phyloP scores from a whole-genome alignment of 2,113 vertebrate genomes.

The Thamnophis sirtalis region DNA sequence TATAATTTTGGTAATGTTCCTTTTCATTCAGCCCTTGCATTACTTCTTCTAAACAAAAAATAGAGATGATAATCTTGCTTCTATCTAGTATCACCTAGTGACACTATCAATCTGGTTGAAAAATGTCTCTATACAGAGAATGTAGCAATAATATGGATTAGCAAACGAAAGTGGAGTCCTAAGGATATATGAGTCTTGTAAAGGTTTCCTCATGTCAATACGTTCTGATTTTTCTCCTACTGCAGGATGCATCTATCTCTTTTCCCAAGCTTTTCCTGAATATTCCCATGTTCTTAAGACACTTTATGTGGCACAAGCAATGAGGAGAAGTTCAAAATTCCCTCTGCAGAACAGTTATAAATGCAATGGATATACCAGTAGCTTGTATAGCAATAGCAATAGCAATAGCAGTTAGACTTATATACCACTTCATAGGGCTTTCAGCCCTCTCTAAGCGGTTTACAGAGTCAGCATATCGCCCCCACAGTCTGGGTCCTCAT shows the following conservation, averaged over 20 bases:
- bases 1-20: neutral
- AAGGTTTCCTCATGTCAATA: neutral
- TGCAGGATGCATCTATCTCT: neutral
- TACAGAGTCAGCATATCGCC: too few species aligned
- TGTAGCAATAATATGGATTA: neutral
- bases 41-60: neutral
- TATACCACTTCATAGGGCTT: too few species aligned
- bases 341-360: neutral
- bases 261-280: neutral
- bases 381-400: too few species aligned
- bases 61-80: neutral
- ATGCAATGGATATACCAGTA: neutral
- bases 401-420: too few species aligned
- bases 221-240: neutral
- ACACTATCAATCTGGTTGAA: neutral
- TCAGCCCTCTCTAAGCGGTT: too few species aligned
- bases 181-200: neutral
- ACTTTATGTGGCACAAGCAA: neutral
- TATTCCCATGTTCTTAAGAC: neutral
- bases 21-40: neutral
- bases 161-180: neutral
- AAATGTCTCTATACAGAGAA: neutral
- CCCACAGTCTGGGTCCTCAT: too few species aligned
- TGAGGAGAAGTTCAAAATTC: neutral
- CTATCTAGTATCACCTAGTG: neutral